Conservation (phyloP, 1,140 invertebrate genomes). For the Drosophila lacertosa region DNA sequence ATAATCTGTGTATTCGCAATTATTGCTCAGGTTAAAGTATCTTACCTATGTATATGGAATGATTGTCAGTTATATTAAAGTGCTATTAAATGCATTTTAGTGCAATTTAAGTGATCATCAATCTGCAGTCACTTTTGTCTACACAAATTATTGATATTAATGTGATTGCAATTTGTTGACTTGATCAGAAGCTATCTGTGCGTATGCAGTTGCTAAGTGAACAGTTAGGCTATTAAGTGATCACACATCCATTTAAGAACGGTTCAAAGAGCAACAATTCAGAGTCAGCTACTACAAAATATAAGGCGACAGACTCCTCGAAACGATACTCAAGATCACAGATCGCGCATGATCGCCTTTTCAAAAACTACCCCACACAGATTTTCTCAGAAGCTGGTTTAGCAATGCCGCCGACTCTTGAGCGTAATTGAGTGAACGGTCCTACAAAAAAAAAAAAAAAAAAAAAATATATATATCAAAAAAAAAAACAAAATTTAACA, state of each 20-base stretch:
- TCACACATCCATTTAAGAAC: slow-evolving; percentile 6
- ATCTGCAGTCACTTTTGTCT: too few relatives aligned
- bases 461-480: too few relatives aligned
- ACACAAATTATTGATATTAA: slow-evolving; percentile 11
- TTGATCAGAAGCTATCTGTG: not conserved
- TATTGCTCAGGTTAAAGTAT: too few relatives aligned
- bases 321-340: slow-evolving; percentile 19
- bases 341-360: slow-evolving; percentile 26
- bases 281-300: slow-evolving; percentile 2
- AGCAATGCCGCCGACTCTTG: slow-evolving; percentile 24
- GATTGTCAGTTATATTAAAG: too few relatives aligned
- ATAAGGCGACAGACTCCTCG: slow-evolving; percentile 3
- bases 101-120: too few relatives aligned
- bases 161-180: slow-evolving; percentile 7
- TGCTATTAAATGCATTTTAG: too few relatives aligned
- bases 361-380: slow-evolving; percentile 56
- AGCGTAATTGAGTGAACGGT: slow-evolving; percentile 47
- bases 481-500: slow-evolving; percentile 55
- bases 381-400: slow-evolving; percentile 48
- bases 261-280: slow-evolving; percentile 22
- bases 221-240: slow-evolving; percentile 9
- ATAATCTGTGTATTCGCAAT: too few relatives aligned
- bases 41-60: too few relatives aligned
- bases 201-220: not conserved
- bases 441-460: slow-evolving; percentile 42